Evolutionary conservation across 2,797 vertebrate species (phyloP).

Genomic region (Myotis vivesi): DNA sequence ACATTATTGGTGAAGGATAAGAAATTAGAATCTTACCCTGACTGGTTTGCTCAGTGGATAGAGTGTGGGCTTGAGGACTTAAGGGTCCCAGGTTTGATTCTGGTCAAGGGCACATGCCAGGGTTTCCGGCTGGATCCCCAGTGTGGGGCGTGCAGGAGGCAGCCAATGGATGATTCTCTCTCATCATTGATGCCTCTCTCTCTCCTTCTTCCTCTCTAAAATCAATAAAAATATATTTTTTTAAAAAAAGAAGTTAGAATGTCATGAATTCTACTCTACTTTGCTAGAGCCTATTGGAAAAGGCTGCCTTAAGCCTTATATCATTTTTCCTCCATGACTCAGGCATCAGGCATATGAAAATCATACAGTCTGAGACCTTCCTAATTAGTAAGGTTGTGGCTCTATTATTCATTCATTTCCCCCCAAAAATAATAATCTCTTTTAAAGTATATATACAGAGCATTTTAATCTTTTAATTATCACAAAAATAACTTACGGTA

Average conservation of each 20-base stretch:
- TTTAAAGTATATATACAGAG: not conserved
- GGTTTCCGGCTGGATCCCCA: fast-evolving
- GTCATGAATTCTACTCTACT: not conserved
- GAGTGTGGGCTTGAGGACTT: no score
- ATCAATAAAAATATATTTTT: no score
- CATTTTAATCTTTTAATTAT: slow-evolving; percentile 20
- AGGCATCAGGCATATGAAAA: not conserved
- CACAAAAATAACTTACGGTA: not conserved
- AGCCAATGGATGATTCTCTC: no score
- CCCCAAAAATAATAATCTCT: not conserved
- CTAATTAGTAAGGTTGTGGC: not conserved
- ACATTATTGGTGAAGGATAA: not conserved
- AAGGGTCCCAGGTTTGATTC: no score
- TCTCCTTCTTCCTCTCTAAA: no score
- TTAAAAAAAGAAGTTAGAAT: not conserved
- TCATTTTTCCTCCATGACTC: not conserved
- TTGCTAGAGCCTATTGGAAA: not conserved
- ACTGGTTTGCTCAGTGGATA: no score
- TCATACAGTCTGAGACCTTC: not conserved
- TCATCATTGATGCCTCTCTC: no score
- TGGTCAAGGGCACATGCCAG: no score
- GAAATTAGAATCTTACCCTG: not conserved
- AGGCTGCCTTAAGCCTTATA: not conserved
- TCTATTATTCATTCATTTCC: not conserved
- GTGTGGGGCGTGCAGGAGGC: no score